phyloP scores from a whole-genome alignment of 92 coral and sea anemone genomes.

The Bergia sp. region DNA sequence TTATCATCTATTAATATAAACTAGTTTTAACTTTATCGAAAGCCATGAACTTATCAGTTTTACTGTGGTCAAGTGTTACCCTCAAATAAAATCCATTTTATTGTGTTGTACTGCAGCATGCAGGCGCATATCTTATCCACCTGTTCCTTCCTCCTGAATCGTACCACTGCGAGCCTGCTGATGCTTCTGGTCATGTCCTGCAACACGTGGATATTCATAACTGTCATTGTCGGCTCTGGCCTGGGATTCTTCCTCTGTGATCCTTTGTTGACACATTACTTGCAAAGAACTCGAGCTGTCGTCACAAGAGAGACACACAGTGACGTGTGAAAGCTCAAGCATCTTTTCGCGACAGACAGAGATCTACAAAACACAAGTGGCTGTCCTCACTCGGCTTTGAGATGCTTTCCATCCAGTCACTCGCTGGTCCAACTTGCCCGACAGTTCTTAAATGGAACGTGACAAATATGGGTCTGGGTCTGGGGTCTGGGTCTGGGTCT shows the following conservation, averaged over 20 bases:
- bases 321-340: neutral
- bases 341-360: neutral
- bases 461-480: no score
- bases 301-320: slow-evolving; percentile 17
- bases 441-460: no score
- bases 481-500: no score
- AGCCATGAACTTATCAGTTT: neutral
- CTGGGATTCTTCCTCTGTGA: slow-evolving; percentile 37
- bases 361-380: no score
- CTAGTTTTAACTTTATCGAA: no score
- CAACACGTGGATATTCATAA: slow-evolving; percentile 27
- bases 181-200: slow-evolving; percentile 36
- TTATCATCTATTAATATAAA: no score
- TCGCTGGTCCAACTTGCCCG: no score
- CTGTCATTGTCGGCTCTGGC: slow-evolving; percentile 23
- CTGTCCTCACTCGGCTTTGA: no score
- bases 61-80: neutral
- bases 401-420: no score
- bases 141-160: slow-evolving; percentile 4
- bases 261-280: slow-evolving; percentile 17
- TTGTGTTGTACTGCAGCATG: neutral
- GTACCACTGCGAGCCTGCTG: slow-evolving; percentile 25
- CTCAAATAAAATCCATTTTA: neutral
- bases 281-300: neutral
- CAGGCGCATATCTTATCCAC: neutral